Evolutionary conservation across 1,140 invertebrate genomes (phyloP).

Genomic region (Amphibalanus amphitrite): DNA sequence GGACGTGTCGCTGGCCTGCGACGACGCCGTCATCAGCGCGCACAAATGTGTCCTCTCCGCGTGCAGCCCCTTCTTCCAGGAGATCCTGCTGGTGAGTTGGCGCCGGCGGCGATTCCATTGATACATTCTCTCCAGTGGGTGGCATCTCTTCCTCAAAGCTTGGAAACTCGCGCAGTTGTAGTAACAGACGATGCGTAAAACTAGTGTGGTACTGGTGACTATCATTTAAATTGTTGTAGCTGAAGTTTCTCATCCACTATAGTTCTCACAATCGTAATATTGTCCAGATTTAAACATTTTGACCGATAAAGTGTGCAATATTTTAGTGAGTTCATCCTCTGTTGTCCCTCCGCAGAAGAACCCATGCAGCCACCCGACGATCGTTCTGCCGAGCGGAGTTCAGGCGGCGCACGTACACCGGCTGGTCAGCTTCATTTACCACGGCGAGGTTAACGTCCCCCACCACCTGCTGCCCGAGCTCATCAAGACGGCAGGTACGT

Average conservation of each 20-base stretch:
- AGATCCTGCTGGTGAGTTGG: background rate
- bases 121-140: too few relatives aligned
- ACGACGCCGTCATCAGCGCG: conserved; percentile 6
- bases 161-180: too few relatives aligned
- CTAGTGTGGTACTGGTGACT: too few relatives aligned
- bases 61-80: conserved; percentile 11
- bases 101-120: too few relatives aligned
- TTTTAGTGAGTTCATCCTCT: too few relatives aligned
- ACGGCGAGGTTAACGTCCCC: conserved; percentile 24
- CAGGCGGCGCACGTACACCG: conserved; percentile 22
- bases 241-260: too few relatives aligned
- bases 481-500: conserved; percentile 24
- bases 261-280: too few relatives aligned
- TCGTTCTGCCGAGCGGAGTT: conserved; percentile 23
- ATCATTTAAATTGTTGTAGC: too few relatives aligned
- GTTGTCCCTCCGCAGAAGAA: conserved; percentile 17
- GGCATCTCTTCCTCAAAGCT: too few relatives aligned
- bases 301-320: too few relatives aligned
- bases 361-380: conserved; percentile 23
- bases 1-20: conserved; percentile 11
- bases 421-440: conserved; percentile 25
- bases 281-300: too few relatives aligned
- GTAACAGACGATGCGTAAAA: too few relatives aligned
- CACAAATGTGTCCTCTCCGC: conserved; percentile 11
- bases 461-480: conserved; percentile 22